A percentile compares a stretch with the other conserved stretches of the same genome.
Evolutionary conservation across 2,888 invertebrate species (phyloP).

Genomic region (Trichopria drosophilae): DNA sequence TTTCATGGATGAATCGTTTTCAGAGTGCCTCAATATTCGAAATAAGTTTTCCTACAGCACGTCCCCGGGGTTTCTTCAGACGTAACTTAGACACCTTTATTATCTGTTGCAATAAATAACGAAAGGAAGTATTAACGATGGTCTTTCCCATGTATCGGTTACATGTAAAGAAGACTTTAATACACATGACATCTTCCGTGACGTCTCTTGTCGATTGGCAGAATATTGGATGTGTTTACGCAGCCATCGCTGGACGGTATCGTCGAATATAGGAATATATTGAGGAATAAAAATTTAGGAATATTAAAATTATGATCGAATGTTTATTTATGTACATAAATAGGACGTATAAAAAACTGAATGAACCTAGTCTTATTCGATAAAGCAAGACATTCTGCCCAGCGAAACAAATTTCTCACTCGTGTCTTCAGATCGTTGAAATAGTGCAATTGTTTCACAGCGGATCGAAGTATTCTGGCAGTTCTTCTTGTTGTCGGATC

Average conservation of each 20-base stretch:
- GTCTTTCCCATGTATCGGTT: too few species aligned
- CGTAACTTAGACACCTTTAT: too few species aligned
- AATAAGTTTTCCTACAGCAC: slow-evolving; percentile 42
- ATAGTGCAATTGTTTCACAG: slow-evolving; percentile 18
- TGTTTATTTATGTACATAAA: slow-evolving; percentile 38
- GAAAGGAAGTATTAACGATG: too few species aligned
- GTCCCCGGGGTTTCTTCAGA: slow-evolving; percentile 40
- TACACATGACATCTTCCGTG: too few species aligned
- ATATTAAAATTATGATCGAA: slow-evolving; percentile 1
- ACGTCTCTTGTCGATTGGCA: too few species aligned
- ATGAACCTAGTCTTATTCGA: slow-evolving; percentile 26
- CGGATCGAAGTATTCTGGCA: slow-evolving; percentile 40
- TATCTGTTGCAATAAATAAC: too few species aligned
- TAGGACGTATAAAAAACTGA: slow-evolving; percentile 35
- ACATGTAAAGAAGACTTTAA: too few species aligned
- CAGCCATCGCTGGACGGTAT: too few species aligned
- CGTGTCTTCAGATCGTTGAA: background rate
- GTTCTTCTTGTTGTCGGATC: slow-evolving; percentile 57
- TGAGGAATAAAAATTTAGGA: too few species aligned
- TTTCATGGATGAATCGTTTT: slow-evolving; percentile 42
- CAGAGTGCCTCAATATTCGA: slow-evolving; percentile 25
- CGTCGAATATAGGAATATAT: too few species aligned
- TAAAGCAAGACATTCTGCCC: slow-evolving; percentile 20
- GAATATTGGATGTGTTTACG: too few species aligned
- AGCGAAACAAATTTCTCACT: slow-evolving; percentile 3